Evolutionary conservation across 2,888 invertebrate species (phyloP).

Genomic region (Plusia festucae): DNA sequence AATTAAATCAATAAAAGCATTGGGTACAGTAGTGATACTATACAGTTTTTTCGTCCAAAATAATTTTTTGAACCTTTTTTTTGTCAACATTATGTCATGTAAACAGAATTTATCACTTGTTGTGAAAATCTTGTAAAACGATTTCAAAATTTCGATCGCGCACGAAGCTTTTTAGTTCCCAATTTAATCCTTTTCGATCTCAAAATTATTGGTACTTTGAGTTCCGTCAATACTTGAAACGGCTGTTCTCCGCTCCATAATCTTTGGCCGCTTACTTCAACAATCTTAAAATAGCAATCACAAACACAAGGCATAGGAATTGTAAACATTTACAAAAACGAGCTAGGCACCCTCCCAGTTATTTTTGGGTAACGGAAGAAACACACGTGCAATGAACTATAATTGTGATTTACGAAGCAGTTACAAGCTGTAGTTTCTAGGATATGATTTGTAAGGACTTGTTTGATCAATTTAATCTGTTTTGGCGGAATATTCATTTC

Average conservation of each 20-base stretch:
- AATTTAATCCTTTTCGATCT: no score
- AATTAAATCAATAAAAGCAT: no score
- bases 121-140: no score
- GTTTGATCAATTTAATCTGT: not conserved
- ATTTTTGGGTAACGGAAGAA: conserved; percentile 71
- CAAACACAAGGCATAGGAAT: conserved; percentile 57
- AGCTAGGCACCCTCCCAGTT: conserved; percentile 61
- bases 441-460: conserved; percentile 3
- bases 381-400: conserved; percentile 42
- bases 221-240: not conserved
- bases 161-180: no score
- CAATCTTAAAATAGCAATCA: conserved; percentile 56
- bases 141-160: no score
- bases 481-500: not conserved
- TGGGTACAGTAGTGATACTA: no score
- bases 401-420: conserved; percentile 39
- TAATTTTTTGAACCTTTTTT: no score
- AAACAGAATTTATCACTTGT: no score
- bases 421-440: conserved; percentile 16
- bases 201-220: not conserved
- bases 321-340: conserved; percentile 72
- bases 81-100: no score
- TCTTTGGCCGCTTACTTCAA: conserved; percentile 48
- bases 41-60: no score
- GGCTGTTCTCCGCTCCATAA: conserved; percentile 26